phyloP scores from a whole-genome alignment of 1,140 invertebrate species.

The Drosophila mauritiana region DNA sequence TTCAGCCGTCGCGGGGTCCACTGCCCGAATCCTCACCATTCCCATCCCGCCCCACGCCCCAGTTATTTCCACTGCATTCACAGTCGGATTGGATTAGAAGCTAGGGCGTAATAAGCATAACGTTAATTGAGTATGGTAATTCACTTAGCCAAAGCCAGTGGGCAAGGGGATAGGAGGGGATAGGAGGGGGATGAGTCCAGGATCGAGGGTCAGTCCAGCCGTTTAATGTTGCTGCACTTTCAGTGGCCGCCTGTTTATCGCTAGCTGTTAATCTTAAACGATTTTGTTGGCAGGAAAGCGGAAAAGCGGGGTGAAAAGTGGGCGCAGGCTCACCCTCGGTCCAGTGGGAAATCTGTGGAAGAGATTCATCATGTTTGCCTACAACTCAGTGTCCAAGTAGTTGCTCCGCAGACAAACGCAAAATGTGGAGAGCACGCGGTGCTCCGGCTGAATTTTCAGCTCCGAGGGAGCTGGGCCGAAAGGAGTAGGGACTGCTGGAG shows the following conservation, averaged over 20 bases:
- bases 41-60: not conserved
- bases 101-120: conserved; percentile 60
- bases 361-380: conserved; percentile 81
- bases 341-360: conserved; percentile 78
- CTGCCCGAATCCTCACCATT: conserved; percentile 2
- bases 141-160: conserved; percentile 54
- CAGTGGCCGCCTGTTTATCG: conserved; percentile 65
- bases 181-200: not conserved
- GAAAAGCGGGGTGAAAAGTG: not conserved
- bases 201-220: not conserved
- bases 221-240: conserved; percentile 65
- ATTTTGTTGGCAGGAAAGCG: conserved; percentile 52
- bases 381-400: conserved; percentile 63
- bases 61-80: conserved; percentile 40
- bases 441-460: conserved; percentile 24
- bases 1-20: conserved; percentile 13
- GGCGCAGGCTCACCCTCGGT: conserved; percentile 14
- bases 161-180: not conserved
- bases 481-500: conserved; percentile 4
- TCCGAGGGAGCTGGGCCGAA: not conserved
- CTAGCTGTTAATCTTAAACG: conserved; percentile 78
- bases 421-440: conserved; percentile 13
- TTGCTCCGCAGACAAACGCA: conserved; percentile 26
- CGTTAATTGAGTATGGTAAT: conserved; percentile 80
- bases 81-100: conserved; percentile 51